Conservation (phyloP, 2,888 invertebrate genomes). For the Merodon equestris region DNA sequence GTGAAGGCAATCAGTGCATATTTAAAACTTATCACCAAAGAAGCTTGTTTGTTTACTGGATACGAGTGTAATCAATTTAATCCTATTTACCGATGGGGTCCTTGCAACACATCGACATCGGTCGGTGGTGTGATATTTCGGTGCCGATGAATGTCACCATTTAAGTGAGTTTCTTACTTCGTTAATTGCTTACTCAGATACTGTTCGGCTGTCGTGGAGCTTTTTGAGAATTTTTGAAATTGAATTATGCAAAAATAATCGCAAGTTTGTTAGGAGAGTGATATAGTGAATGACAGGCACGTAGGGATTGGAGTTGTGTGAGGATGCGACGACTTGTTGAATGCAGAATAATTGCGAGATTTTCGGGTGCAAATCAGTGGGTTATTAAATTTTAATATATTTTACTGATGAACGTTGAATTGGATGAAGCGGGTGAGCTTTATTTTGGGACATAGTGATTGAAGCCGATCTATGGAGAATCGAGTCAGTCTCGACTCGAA, state of each 20-base stretch:
- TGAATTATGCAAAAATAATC: slow-evolving; percentile 52
- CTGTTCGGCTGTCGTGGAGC: slow-evolving; percentile 5
- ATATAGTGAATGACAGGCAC: neutral
- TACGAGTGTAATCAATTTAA: slow-evolving; percentile 42
- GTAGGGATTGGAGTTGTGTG: neutral
- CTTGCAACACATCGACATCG: slow-evolving; percentile 18
- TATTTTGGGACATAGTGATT: too few relatives aligned
- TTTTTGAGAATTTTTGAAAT: slow-evolving; percentile 49
- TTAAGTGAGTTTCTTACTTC: slow-evolving; percentile 55
- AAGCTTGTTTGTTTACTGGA: slow-evolving; percentile 39
- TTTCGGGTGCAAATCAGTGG: too few relatives aligned
- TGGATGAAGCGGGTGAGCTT: too few relatives aligned
- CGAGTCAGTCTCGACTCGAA: too few relatives aligned
- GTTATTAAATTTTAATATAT: too few relatives aligned
- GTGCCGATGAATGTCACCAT: slow-evolving; percentile 20
- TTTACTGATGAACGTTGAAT: too few relatives aligned
- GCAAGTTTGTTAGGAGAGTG: neutral
- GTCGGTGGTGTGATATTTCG: neutral
- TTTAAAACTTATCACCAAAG: slow-evolving; percentile 63
- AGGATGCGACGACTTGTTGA: slow-evolving; percentile 25
- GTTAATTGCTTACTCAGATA: slow-evolving; percentile 27
- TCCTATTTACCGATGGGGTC: slow-evolving; percentile 25
- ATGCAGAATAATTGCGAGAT: slow-evolving; percentile 38
- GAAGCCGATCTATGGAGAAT: too few relatives aligned
- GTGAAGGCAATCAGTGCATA: slow-evolving; percentile 56